These are phyloP conservation scores for Caligus rogercresseyi DNA, from an alignment of 1,140 invertebrate genomes.

Conservation along the genomic window DNA sequence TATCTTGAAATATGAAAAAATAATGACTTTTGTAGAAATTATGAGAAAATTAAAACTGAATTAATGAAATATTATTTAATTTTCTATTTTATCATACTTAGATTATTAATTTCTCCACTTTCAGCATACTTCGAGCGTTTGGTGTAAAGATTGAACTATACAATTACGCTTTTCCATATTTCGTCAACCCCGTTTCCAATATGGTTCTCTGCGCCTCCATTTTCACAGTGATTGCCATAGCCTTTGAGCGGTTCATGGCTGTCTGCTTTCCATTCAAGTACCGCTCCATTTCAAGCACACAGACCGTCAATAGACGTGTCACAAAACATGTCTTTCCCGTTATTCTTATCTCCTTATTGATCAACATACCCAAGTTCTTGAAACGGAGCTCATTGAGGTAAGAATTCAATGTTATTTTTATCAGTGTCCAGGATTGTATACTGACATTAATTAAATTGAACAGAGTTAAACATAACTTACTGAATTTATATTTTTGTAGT, in stretches of 20 bases:
- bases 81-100: too few relatives aligned
- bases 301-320: slow-evolving; percentile 5
- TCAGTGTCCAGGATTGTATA: too few relatives aligned
- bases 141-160: not conserved
- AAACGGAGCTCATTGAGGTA: slow-evolving; percentile 7
- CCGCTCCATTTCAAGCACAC: not conserved
- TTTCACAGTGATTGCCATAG: slow-evolving; percentile 33
- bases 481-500: too few relatives aligned
- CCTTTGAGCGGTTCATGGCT: slow-evolving; percentile 32
- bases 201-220: slow-evolving; percentile 27
- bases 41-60: too few relatives aligned
- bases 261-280: slow-evolving; percentile 31
- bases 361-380: slow-evolving; percentile 19
- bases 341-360: slow-evolving; percentile 1
- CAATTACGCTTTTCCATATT: slow-evolving; percentile 6
- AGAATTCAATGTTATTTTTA: too few relatives aligned
- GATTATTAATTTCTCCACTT: not conserved
- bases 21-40: too few relatives aligned
- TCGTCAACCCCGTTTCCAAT: slow-evolving; percentile 11
- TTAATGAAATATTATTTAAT: too few relatives aligned
- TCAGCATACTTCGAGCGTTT: not conserved
- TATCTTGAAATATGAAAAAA: too few relatives aligned
- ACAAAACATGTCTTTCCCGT: slow-evolving; percentile 2
- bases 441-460: too few relatives aligned
- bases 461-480: too few relatives aligned